These are phyloP conservation scores for Lepidochitona cinerea DNA, from an alignment of 2,888 invertebrate genomes.

Conservation along the genomic window DNA sequence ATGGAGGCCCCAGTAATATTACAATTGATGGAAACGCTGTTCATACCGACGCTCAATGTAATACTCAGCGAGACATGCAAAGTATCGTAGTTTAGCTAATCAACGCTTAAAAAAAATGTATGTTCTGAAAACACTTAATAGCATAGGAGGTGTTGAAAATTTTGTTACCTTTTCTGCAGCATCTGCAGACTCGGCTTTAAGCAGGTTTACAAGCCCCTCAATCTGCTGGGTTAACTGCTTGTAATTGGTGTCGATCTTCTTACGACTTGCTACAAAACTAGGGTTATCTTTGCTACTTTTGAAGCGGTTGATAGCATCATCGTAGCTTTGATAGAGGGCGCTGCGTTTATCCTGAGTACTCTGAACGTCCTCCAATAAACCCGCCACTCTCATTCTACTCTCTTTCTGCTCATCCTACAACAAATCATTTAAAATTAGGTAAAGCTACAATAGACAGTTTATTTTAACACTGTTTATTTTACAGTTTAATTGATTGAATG, in stretches of 20 bases:
- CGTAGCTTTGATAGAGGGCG: constrained; percentile 76
- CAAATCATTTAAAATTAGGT: too few relatives aligned
- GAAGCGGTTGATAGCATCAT: constrained; percentile 76
- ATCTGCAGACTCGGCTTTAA: constrained; percentile 77
- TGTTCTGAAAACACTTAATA: too few relatives aligned
- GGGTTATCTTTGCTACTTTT: constrained; percentile 77
- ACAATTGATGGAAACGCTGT: too few relatives aligned
- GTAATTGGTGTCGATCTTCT: constrained; percentile 76
- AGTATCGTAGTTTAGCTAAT: too few relatives aligned
- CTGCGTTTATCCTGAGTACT: constrained; percentile 76
- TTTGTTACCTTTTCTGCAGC: constrained; percentile 76
- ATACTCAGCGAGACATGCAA: too few relatives aligned
- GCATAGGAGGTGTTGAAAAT: too few relatives aligned
- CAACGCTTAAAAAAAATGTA: too few relatives aligned
- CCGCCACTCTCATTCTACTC: constrained; percentile 71
- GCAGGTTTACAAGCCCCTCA: constrained; percentile 73
- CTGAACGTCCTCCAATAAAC: constrained; percentile 75
- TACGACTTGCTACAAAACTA: constrained; percentile 71
- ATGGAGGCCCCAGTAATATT: too few relatives aligned
- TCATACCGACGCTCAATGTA: too few relatives aligned
- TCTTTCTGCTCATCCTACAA: constrained; percentile 74
- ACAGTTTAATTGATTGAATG: too few relatives aligned
- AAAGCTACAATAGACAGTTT: too few relatives aligned
- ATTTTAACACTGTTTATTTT: too few relatives aligned
- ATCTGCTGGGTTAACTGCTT: constrained; percentile 75